Base-by-base conservation (phyloP, 1,140 invertebrate genomes). In the Leptinotarsa texana region DNA sequence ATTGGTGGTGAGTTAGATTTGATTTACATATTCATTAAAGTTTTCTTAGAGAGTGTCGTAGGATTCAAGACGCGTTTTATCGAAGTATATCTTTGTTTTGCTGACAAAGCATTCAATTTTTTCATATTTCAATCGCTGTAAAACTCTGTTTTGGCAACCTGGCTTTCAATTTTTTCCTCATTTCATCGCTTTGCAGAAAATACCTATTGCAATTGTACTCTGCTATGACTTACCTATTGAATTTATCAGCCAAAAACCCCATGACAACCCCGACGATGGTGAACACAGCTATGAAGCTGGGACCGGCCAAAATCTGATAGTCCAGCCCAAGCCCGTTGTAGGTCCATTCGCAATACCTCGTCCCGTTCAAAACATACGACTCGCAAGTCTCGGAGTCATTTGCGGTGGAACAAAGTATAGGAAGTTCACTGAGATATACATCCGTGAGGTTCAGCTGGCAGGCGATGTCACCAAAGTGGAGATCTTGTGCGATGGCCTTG, bases 251-350 rank as follows among this genome's bases (percentile, higher is more conserved):
- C 0, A 92, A 89, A 65, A 95, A 88, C n/a, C 95, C 95, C 78
- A 97, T 88, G 71, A 94, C 88, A 13, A 97, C 91, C 3, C 95
- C 95, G 18, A 92, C 91, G 33, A 97, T 87, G 1, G 96, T 97
- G 85, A 94, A 98, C 24, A 96, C 93, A 13, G 94, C 91, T 80
- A 97, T 96, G 85, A 97, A 97, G 77, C 93, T 93, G 1, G 96
- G 96, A 0, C 96, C 96, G 0, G 96, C 96, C 51, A 98, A 85
- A 77, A 97, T 91, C 87, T 97, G 96, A 86, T 97, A 97, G 80
- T 96, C 93, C 47, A 96, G 87, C 2, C 96, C 96, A 61, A 96
- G 88, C 0, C 96, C 96, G 84, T 96, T 96, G 88, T 96, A 96
- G 82, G 94, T 93, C 95, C 95, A 97, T 81, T 95, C 93, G 84